phyloP scores from a whole-genome alignment of 2,797 vertebrate genomes.

The Sebastes matsubarae region DNA sequence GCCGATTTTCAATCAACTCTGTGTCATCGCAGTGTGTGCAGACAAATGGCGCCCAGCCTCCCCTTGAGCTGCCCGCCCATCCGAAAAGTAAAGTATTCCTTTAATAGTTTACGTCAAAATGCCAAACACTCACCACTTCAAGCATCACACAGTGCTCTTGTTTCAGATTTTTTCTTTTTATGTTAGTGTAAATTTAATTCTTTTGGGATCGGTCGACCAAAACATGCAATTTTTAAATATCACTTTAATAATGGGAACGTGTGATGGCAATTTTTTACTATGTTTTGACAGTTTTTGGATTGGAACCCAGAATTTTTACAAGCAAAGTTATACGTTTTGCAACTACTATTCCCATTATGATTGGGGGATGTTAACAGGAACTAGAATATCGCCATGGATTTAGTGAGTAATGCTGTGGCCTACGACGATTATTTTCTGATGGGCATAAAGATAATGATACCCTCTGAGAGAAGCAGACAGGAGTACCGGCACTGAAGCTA shows the following conservation, averaged over 20 bases:
- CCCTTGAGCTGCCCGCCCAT: no score
- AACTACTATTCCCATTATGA: neutral
- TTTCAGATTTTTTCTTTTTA: neutral
- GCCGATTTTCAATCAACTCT: neutral
- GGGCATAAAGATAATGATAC: neutral
- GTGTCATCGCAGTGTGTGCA: neutral
- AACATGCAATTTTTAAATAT: neutral
- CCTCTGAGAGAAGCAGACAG: no score
- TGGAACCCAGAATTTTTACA: no score
- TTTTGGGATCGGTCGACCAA: neutral
- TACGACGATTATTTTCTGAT: neutral
- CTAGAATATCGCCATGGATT: neutral
- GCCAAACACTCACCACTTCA: neutral
- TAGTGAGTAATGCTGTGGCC: neutral
- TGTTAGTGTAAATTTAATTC: neutral
- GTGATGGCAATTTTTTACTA: no score
- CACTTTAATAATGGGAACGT: neutral
- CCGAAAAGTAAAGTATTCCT: neutral
- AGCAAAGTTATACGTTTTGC: neutral
- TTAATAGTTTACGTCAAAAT: neutral
- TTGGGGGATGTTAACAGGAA: neutral
- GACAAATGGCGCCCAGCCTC: neutral
- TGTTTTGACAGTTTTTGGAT: no score
- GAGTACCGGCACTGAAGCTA: neutral
- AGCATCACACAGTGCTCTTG: neutral